A percentile compares a stretch with the other conserved stretches of the same genome.
These are phyloP conservation scores for Kryphioiulus occultus DNA, from an alignment of 2,888 invertebrate species.

Conservation along the genomic window DNA sequence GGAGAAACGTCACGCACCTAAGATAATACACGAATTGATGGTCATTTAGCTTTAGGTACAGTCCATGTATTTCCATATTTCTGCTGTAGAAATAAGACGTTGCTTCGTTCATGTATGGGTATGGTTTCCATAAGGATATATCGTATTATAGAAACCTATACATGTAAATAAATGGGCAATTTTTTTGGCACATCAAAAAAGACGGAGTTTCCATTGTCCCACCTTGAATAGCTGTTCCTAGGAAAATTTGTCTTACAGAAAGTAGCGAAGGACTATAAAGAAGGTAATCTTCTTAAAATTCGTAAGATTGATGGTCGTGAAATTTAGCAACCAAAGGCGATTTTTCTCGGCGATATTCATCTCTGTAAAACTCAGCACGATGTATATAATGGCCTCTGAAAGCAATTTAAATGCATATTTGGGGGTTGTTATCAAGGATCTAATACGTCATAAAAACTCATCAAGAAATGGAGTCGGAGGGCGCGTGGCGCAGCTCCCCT, in stretches of 20 bases:
- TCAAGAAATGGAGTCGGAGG: neutral
- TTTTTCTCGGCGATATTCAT: neutral
- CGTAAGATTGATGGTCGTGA: neutral
- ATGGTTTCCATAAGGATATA: too few relatives aligned
- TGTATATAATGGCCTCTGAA: neutral
- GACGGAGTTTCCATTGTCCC: neutral
- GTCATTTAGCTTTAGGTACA: too few relatives aligned
- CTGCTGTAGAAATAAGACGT: too few relatives aligned
- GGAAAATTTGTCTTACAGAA: neutral
- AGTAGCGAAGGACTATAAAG: neutral
- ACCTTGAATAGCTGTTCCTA: neutral
- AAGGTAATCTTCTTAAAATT: constrained; percentile 5
- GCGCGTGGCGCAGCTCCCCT: neutral
- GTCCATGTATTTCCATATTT: too few relatives aligned
- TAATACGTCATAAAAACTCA: neutral
- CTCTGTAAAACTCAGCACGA: neutral
- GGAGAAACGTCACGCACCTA: too few relatives aligned
- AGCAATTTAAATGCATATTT: constrained; percentile 5
- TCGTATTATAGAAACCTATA: too few relatives aligned
- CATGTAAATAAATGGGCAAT: neutral
- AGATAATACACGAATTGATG: too few relatives aligned
- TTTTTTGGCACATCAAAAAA: neutral
- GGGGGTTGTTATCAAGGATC: neutral
- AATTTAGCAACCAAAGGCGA: neutral
- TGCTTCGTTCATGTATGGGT: too few relatives aligned